phyloP scores from a whole-genome alignment of 2,113 vertebrate genomes.

The Perca fluviatilis region DNA sequence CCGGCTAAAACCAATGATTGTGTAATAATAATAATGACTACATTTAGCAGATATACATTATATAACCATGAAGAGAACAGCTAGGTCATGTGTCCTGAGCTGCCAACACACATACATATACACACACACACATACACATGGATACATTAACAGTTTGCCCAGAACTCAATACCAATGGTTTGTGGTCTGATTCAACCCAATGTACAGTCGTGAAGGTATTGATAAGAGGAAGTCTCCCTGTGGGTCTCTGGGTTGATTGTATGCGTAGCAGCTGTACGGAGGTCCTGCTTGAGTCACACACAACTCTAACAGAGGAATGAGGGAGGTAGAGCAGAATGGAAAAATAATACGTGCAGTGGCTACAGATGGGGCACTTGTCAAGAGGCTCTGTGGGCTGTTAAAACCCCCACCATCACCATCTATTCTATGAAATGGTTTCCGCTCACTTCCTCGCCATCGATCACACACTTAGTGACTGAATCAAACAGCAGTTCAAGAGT shows the following conservation, averaged over 20 bases:
- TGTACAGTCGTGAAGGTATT: constrained; percentile 9
- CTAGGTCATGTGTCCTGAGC: constrained; percentile 5
- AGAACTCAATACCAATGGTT: constrained; percentile 24
- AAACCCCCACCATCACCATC: constrained; percentile 13
- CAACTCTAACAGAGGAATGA: constrained; percentile 22
- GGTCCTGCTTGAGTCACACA: constrained; percentile 25
- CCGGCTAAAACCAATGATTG: constrained; percentile 61
- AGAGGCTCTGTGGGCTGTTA: constrained; percentile 40
- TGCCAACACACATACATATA: too few species aligned
- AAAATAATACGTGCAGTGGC: constrained; percentile 38
- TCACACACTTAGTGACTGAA: constrained; percentile 16
- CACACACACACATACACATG: too few species aligned
- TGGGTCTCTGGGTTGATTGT: constrained; percentile 25
- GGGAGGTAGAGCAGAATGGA: constrained; percentile 19
- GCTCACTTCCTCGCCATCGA: constrained; percentile 16
- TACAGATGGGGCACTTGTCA: constrained; percentile 49
- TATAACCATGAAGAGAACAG: constrained; percentile 38
- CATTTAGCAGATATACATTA: constrained; percentile 68
- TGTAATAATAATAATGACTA: constrained; percentile 71
- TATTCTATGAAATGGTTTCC: constrained; percentile 16
- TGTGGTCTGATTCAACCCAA: background rate
- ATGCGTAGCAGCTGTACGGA: constrained; percentile 28
- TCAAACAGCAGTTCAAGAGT: constrained; percentile 19
- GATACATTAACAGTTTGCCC: constrained; percentile 14
- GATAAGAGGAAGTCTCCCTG: constrained; percentile 31